Evolutionary conservation across 2,113 vertebrate genomes (phyloP).

Genomic region (Shinisaurus crocodilurus): DNA sequence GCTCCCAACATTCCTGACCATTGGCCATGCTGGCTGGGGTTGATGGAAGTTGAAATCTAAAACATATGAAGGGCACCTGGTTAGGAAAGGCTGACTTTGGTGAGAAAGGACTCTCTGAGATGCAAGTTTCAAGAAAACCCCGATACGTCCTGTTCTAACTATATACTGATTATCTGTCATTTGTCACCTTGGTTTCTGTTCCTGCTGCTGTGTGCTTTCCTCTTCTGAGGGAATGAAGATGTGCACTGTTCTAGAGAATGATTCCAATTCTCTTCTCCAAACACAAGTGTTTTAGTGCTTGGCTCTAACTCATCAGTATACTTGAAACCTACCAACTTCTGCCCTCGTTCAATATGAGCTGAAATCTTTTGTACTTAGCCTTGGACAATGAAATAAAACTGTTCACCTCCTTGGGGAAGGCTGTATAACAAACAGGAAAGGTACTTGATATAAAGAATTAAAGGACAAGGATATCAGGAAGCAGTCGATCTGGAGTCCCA

Average conservation of each 20-base stretch:
- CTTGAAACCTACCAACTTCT: not conserved
- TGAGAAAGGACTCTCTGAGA: not conserved
- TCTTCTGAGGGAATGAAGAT: constrained; percentile 60
- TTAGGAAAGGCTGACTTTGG: no score
- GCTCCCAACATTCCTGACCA: no score
- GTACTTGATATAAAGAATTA: not conserved
- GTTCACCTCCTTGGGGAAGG: constrained; percentile 10
- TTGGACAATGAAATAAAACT: constrained; percentile 28
- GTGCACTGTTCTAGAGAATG: constrained; percentile 33
- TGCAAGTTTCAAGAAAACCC: not conserved
- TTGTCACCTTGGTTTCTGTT: not conserved
- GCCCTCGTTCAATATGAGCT: constrained; percentile 18
- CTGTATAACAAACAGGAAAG: constrained; percentile 10
- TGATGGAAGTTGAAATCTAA: no score
- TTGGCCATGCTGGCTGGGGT: no score
- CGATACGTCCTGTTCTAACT: not conserved
- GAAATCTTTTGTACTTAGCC: not conserved
- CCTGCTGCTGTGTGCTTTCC: constrained; percentile 62
- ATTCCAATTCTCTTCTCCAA: not conserved
- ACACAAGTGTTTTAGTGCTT: not conserved
- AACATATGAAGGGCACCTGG: no score
- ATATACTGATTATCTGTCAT: not conserved
- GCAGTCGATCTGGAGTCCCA: not conserved
- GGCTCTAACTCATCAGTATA: not conserved
- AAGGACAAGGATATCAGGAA: constrained; percentile 18